Conservation (phyloP, 2,113 vertebrate species). For the Cyanoderma ruficeps region DNA sequence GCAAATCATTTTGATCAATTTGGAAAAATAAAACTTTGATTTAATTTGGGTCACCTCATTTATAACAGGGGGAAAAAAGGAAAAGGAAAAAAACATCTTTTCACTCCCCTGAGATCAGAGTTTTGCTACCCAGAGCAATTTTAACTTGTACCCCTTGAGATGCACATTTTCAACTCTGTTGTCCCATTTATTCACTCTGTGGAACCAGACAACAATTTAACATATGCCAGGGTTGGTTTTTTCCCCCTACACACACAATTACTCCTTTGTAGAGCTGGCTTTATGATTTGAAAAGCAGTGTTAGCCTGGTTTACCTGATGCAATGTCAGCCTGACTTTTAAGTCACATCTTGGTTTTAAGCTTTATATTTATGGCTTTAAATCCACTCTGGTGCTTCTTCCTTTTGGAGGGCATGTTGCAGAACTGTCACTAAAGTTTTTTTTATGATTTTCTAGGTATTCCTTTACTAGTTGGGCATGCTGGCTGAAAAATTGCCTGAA, state of each 20-base stretch:
- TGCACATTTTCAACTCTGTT: not conserved
- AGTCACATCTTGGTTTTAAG: not conserved
- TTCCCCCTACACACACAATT: not conserved
- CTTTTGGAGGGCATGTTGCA: not conserved
- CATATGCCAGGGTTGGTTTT: not conserved
- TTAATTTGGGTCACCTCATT: too few relatives aligned
- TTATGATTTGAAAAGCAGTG: not conserved
- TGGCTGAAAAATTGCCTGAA: not conserved
- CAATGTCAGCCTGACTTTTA: not conserved
- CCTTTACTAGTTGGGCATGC: not conserved
- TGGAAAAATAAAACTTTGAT: too few relatives aligned
- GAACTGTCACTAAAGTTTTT: not conserved
- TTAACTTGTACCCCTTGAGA: constrained; percentile 13
- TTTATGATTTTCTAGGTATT: not conserved
- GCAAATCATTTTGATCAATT: too few relatives aligned
- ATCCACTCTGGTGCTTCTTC: not conserved
- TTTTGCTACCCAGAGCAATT: constrained; percentile 29
- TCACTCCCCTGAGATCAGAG: not conserved
- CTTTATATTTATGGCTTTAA: not conserved
- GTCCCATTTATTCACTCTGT: constrained; percentile 1
- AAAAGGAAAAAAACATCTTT: not conserved
- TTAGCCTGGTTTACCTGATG: constrained; percentile 37
- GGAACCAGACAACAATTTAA: not conserved
- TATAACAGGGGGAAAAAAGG: not conserved
- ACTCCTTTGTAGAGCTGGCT: not conserved